Base-by-base conservation (phyloP, 2,113 vertebrate genomes). In the Tinamus guttatus region DNA sequence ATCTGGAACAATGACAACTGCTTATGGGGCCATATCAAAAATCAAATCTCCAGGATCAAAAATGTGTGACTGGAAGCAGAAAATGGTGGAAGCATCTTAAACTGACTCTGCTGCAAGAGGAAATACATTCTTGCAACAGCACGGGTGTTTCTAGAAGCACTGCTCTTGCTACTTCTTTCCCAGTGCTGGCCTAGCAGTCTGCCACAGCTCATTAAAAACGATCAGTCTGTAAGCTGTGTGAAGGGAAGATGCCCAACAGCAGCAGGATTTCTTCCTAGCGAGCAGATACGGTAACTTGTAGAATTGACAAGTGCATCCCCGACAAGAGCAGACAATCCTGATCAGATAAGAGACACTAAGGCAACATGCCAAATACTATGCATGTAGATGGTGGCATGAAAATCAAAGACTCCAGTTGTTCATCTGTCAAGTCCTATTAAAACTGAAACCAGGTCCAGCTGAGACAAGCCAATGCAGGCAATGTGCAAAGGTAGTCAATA, bases 401-500 rank as follows among this genome's bases (percentile, higher is more conserved):
- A 88, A 65, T 7, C 70, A 62, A 86, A 92, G 36, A 73, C 90
- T 92, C 43, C 76, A 4, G 70, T 0, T 75, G 64, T 86, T 84
- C 81, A 84, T 88, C 80, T 93, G 76, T 85, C 90, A 86, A 81
- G 17, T 68, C 74, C n/a, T 69, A 51, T 94, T 92, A 89, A 69
- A 95, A 86, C 5, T 69, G 45, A 95, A 92, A 76, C 9, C 49
- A 87, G 27, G 52, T 65, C 18, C 63, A 85, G 60, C 13, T 60
- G 32, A 38, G 27, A 1, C 45, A 87, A 81, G 28, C 62, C 82
- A 85, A 60, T 15, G 47, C 5, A 90, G 32, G n/a, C 43, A 85
- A 65, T 0, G 0, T 45, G 34, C 34, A 84, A 77, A 88, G 47
- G 49, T n/a, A 81, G n/a, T n/a, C 41, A 73, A 34, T 24, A 5